Evolutionary conservation across 2,113 vertebrate genomes (phyloP).

Genomic region (Pimephales promelas): DNA sequence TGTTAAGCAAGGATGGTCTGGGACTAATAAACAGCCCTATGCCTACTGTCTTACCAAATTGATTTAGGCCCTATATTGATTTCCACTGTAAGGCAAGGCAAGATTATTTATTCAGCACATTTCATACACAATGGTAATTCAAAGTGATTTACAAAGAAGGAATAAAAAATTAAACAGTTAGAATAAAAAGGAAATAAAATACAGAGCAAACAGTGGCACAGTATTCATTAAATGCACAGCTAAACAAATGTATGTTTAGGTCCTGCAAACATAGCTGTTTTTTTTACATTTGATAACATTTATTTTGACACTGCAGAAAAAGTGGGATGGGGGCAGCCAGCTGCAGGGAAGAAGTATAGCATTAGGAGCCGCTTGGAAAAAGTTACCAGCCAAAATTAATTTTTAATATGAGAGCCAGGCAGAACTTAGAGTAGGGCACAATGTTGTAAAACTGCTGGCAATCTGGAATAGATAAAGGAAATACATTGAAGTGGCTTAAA

Average conservation of each 20-base stretch:
- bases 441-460: not conserved
- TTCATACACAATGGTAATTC: too few species aligned
- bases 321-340: not conserved
- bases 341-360: not conserved
- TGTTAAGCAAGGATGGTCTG: not conserved
- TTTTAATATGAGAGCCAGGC: too few species aligned
- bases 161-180: too few species aligned
- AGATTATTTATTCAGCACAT: too few species aligned
- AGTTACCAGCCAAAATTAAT: not conserved
- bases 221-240: not conserved
- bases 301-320: not conserved
- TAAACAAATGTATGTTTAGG: too few species aligned
- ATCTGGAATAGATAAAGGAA: not conserved
- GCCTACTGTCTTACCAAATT: not conserved
- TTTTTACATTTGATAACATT: too few species aligned
- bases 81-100: not conserved
- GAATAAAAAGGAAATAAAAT: too few species aligned
- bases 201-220: not conserved
- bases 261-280: not conserved
- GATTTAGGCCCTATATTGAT: not conserved
- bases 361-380: not conserved
- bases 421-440: too few species aligned
- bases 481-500: not conserved
- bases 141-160: too few species aligned
- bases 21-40: not conserved